Conservation (phyloP, 2,888 invertebrate genomes). For the Drosophila paramelanica region DNA sequence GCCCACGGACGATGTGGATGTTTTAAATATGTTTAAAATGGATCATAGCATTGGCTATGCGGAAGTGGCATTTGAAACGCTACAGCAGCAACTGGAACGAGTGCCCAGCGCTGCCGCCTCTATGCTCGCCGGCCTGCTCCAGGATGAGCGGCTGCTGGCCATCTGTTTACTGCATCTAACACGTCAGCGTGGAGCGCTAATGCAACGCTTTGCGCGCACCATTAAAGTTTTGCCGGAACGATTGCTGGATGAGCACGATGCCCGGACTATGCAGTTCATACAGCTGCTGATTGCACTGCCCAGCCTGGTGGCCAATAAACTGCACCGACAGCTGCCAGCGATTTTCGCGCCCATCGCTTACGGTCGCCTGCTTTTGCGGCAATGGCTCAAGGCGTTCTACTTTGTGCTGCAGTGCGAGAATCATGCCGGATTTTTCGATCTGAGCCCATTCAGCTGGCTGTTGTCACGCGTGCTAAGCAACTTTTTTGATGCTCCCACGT, state of each 20-base stretch:
- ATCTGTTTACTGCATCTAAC: conserved; percentile 73
- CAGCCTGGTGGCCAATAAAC: conserved; percentile 89
- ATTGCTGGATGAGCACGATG: conserved; percentile 67
- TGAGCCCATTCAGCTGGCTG: conserved; percentile 86
- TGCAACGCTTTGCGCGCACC: conserved; percentile 61
- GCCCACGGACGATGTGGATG: conserved; percentile 40
- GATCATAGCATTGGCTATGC: conserved; percentile 80
- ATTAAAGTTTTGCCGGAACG: conserved; percentile 63
- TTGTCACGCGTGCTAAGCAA: conserved; percentile 88
- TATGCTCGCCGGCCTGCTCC: conserved; percentile 66
- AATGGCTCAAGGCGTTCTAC: conserved; percentile 87
- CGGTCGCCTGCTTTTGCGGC: conserved; percentile 87
- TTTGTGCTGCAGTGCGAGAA: conserved; percentile 86
- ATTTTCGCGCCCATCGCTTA: conserved; percentile 87
- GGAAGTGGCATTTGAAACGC: conserved; percentile 67
- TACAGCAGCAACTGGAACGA: conserved; percentile 55
- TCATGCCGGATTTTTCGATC: conserved; percentile 51
- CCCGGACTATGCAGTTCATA: conserved; percentile 86
- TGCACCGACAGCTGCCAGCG: conserved; percentile 86
- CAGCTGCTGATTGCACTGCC: conserved; percentile 89
- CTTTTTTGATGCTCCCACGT: conserved; percentile 85
- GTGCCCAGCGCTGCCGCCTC: conserved; percentile 48
- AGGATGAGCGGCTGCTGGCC: conserved; percentile 73
- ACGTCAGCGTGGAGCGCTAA: conserved; percentile 54
- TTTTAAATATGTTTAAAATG: conserved; percentile 78